Base-by-base conservation (phyloP, 1,140 invertebrate species). In the Pectinophora gossypiella region DNA sequence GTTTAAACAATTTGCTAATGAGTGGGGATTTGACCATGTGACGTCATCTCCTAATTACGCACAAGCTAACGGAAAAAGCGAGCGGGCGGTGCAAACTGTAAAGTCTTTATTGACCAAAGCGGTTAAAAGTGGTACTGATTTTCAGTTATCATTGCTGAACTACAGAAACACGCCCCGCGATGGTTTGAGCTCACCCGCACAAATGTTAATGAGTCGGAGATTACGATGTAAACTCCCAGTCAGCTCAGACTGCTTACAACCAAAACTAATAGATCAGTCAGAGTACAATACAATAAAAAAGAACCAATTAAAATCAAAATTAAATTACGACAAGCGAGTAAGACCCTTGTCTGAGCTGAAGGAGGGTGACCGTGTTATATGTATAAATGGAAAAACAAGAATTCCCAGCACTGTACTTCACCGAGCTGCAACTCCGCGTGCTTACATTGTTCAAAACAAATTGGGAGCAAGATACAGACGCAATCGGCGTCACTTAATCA, bases 41-140 rank as follows among this genome's bases (percentile, higher is more conserved):
- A 86, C 75, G 0, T 72, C 62, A 32, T 83, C 73, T 61, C 87
- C 76, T 4, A 49, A 58, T 23, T 84, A 83, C 51, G 64, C 78
- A 2, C 64, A 67, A 48, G 68, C 69, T 7, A 81, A 84, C 48
- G 74, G 77, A 3, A 46, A 77, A 20, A 72, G 67, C 1, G 73
- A 79, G 56, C 64, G 64, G 54, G 64, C 61, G 2, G 72, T 81
- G 19, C 27, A 54, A 23, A 77, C 67, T 36, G 50, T 59, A 22
- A 80, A 80, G 66, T 59, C 53, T 12, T 62, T 83, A 15, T 18
- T 72, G 5, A 65, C 56, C 42, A 74, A 79, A 54, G 18, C 51
- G 2, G 35, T 36, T 13, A 22, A 16, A 15, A 43, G 40, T 16
- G 16, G 21, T 32, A 20, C 6, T 7, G 48, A 51, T 42, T 43